These are phyloP conservation scores for Paragorgia papillata DNA, from an alignment of 92 coral and sea anemone genomes.

Conservation along the genomic window DNA sequence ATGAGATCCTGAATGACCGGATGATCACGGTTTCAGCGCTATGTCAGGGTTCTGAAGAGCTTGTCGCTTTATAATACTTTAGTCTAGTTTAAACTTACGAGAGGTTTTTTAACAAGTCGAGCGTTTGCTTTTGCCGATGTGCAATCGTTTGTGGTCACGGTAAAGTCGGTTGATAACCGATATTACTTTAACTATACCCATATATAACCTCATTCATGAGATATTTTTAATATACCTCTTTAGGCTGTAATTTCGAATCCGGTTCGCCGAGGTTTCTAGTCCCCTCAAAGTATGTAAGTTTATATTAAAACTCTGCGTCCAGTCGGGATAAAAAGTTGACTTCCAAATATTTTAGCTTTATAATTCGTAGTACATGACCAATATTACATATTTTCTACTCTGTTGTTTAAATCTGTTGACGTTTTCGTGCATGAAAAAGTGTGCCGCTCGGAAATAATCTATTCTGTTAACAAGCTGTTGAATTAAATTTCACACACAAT, in stretches of 20 bases:
- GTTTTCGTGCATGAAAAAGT: neutral
- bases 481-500: too few species aligned
- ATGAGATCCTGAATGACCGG: neutral
- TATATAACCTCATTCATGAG: neutral
- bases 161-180: constrained; percentile 18
- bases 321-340: neutral
- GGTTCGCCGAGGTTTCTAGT: too few species aligned
- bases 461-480: too few species aligned
- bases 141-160: constrained; percentile 27
- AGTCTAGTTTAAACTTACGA: too few species aligned
- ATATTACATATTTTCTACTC: constrained; percentile 32
- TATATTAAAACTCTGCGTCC: neutral
- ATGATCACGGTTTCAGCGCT: too few species aligned
- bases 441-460: too few species aligned
- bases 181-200: constrained; percentile 23
- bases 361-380: constrained; percentile 13
- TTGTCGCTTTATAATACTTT: too few species aligned
- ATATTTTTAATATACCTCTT: neutral
- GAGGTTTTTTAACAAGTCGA: too few species aligned
- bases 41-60: too few species aligned
- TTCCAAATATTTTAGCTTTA: neutral
- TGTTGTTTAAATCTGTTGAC: constrained; percentile 29
- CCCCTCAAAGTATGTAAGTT: too few species aligned
- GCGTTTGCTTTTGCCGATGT: too few species aligned
- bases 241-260: neutral